Evolutionary conservation across 2,113 vertebrate species (phyloP).

Genomic region (Calyptommatus sinebrachiatus): DNA sequence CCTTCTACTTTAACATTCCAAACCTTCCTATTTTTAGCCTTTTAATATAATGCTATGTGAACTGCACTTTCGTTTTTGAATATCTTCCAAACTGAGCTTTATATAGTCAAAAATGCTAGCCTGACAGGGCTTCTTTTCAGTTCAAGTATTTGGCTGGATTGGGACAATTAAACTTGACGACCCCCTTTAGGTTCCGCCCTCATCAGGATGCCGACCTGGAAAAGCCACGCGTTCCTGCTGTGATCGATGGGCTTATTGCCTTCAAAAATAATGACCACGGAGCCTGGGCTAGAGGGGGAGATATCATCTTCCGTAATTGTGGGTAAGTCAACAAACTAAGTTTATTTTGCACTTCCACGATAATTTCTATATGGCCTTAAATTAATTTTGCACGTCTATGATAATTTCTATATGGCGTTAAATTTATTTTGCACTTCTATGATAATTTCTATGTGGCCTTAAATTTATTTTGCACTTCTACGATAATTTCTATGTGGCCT

Average conservation of each 20-base stretch:
- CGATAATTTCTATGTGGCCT: too few relatives aligned
- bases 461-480: too few relatives aligned
- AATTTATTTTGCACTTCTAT: too few relatives aligned
- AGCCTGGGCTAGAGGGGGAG: constrained; percentile 53
- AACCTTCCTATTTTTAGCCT: constrained; percentile 33
- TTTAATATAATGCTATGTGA: constrained; percentile 10
- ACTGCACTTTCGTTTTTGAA: constrained; percentile 16
- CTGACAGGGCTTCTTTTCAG: neutral
- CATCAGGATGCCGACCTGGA: constrained; percentile 65
- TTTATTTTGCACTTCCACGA: too few relatives aligned
- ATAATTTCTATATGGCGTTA: too few relatives aligned
- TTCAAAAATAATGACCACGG: constrained; percentile 65
- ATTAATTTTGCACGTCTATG: too few relatives aligned
- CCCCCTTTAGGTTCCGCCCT: constrained; percentile 55
- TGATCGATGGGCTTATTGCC: constrained; percentile 61
- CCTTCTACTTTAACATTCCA: constrained; percentile 19
- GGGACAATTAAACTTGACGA: constrained; percentile 11
- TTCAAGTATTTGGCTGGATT: neutral
- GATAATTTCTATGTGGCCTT: too few relatives aligned
- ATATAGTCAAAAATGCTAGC: neutral
- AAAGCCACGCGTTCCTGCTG: constrained; percentile 51
- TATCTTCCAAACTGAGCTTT: neutral
- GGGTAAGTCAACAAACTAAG: constrained; percentile 46
- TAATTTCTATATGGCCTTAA: too few relatives aligned
- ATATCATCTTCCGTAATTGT: constrained; percentile 61